A percentile compares a stretch with the other conserved stretches of the same genome.
These are phyloP conservation scores for Craseonycteris thonglongyai DNA, from an alignment of 2,113 vertebrate species.

Conservation along the genomic window DNA sequence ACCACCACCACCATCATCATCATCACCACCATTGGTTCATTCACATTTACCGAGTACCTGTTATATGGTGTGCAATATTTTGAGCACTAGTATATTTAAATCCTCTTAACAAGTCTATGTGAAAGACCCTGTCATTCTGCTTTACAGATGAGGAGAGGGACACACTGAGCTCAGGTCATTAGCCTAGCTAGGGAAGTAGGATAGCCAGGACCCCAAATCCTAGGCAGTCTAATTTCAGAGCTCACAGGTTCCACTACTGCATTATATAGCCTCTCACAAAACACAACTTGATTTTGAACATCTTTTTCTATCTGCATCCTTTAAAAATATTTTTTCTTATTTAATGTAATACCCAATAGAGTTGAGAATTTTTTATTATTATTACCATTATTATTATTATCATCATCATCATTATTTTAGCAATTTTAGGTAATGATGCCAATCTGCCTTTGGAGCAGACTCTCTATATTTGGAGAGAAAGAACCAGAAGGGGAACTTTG, in stretches of 20 bases:
- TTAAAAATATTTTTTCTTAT: neutral
- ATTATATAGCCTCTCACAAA: neutral
- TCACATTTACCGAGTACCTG: neutral
- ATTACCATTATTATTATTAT: neutral
- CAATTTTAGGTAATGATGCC: neutral
- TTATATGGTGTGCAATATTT: neutral
- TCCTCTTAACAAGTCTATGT: neutral
- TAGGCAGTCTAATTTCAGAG: neutral
- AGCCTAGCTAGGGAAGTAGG: neutral
- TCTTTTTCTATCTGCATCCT: neutral
- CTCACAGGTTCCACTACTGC: neutral
- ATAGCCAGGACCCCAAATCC: neutral
- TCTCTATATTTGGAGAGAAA: conserved; percentile 16
- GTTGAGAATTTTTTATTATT: neutral
- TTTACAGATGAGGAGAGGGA: neutral
- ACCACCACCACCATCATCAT: neutral
- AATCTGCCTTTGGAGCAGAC: conserved; percentile 4
- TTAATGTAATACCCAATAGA: neutral
- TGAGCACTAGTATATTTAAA: neutral
- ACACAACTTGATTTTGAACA: conserved; percentile 4
- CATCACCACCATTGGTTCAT: neutral
- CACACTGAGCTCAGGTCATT: neutral
- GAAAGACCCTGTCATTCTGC: neutral
- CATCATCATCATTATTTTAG: neutral
- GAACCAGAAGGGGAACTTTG: neutral